phyloP scores from a whole-genome alignment of 2,797 vertebrate genomes.

The Muscicapa comitata region DNA sequence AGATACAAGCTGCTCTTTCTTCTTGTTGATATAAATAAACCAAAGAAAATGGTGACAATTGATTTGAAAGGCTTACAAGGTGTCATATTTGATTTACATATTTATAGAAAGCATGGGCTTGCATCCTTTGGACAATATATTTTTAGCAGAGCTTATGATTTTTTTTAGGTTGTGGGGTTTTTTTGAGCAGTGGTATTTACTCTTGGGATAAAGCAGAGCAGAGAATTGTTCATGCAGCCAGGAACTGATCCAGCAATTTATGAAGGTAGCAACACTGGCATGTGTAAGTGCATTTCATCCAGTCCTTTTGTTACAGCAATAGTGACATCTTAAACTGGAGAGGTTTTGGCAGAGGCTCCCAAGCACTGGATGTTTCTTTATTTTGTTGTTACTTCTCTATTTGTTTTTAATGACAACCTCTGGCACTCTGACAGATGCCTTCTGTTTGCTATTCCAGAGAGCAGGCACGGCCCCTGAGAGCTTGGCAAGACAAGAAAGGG shows the following conservation, averaged over 20 bases:
- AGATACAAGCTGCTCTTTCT: rapidly evolving
- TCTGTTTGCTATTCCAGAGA: not conserved
- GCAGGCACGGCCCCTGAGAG: not conserved
- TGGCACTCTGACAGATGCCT: conserved; percentile 50
- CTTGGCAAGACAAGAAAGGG: conserved; percentile 41
- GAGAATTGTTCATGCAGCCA: not conserved
- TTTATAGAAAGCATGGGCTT: not conserved
- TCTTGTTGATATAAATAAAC: not conserved
- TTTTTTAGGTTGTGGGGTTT: not conserved
- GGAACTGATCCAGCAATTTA: not conserved
- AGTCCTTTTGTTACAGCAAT: not conserved
- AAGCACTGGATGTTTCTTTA: not conserved
- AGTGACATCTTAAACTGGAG: not conserved
- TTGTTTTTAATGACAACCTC: conserved; percentile 29
- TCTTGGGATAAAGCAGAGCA: not conserved
- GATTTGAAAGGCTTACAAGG: not conserved
- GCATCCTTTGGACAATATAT: not conserved
- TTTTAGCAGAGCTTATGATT: not conserved
- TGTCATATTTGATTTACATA: not conserved
- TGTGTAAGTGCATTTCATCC: not conserved
- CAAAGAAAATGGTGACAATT: not conserved
- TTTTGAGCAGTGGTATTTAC: not conserved
- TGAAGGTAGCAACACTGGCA: not conserved
- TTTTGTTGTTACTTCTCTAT: conserved; percentile 29
- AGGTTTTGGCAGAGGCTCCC: not conserved